Percentiles rank a stretch among this genome's conserved stretches.
phyloP scores from a whole-genome alignment of 2,113 vertebrate species.

The Pelmatolapia mariae region DNA sequence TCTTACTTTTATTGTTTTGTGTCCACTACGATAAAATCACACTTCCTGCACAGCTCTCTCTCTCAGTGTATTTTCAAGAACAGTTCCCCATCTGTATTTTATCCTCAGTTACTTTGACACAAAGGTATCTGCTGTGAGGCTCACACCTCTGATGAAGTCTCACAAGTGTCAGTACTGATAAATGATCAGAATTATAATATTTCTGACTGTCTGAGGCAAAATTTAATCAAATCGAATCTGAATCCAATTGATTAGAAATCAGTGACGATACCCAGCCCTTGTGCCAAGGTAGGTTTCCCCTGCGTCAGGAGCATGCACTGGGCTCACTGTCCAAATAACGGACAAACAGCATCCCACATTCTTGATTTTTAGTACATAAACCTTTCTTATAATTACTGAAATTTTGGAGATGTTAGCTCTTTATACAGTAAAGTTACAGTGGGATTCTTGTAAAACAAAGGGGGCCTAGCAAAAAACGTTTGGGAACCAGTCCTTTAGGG shows the following conservation, averaged over 20 bases:
- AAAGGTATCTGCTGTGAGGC: background rate
- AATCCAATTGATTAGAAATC: background rate
- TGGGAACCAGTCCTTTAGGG: background rate
- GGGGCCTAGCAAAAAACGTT: background rate
- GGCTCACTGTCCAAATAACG: background rate
- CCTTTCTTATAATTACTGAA: background rate
- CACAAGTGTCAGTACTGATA: background rate
- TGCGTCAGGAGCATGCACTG: accelerated
- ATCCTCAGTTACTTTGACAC: background rate
- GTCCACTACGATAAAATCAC: background rate
- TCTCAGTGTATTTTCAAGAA: background rate
- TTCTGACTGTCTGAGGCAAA: background rate
- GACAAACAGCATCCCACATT: background rate
- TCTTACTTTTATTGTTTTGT: background rate
- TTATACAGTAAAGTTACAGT: background rate
- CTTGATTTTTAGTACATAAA: background rate
- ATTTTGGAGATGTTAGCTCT: background rate
- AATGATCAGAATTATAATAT: background rate
- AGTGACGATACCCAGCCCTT: accelerated
- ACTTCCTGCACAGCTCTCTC: background rate
- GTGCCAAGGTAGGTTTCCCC: background rate
- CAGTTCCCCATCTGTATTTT: background rate
- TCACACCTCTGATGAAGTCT: background rate
- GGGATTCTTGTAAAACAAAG: background rate
- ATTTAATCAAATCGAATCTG: accelerated